phyloP scores from a whole-genome alignment of 2,888 invertebrate species.

The Mesoligia furuncula region DNA sequence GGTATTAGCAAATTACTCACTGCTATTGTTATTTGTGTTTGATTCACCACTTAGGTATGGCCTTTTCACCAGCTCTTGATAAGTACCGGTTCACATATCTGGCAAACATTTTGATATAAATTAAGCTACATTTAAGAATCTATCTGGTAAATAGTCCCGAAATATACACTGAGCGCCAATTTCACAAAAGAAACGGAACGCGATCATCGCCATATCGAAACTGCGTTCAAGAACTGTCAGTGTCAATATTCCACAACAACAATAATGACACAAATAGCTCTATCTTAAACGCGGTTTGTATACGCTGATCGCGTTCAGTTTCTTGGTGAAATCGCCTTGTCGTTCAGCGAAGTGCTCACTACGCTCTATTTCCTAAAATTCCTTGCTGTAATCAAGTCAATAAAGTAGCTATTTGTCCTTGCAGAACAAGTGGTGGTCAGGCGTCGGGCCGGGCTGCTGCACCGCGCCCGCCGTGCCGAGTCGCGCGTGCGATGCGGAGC shows the following conservation, averaged over 20 bases:
- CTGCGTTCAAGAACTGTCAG: background rate
- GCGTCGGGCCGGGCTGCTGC: slow-evolving; percentile 86
- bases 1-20: slow-evolving; percentile 17
- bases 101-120: background rate
- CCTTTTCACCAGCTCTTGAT: background rate
- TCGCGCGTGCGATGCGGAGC: slow-evolving; percentile 90
- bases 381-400: background rate
- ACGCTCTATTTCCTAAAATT: background rate
- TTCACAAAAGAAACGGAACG: background rate
- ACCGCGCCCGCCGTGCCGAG: slow-evolving; percentile 87
- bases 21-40: slow-evolving; percentile 13
- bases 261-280: background rate
- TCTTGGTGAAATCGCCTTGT: background rate
- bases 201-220: background rate
- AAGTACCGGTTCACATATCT: background rate
- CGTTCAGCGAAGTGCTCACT: background rate
- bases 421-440: slow-evolving; percentile 87
- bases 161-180: background rate
- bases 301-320: no score
- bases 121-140: background rate
- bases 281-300: background rate
- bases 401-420: slow-evolving; percentile 49
- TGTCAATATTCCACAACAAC: background rate
- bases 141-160: background rate
- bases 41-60: background rate